phyloP scores from a whole-genome alignment of 2,113 vertebrate genomes.

The Oryzias woworae region DNA sequence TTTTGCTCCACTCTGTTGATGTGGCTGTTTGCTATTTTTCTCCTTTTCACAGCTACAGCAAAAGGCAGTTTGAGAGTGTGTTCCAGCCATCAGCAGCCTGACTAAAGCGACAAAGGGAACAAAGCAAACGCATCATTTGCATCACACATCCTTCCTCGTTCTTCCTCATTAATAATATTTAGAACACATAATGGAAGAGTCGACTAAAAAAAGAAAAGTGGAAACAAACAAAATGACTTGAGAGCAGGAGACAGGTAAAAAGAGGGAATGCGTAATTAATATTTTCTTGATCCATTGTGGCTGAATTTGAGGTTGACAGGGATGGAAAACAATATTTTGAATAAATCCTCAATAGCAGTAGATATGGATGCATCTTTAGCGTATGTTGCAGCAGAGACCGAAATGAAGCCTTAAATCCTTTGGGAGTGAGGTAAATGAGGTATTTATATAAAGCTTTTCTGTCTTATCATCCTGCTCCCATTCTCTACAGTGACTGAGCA shows the following conservation, averaged over 20 bases:
- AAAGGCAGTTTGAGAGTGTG: slow-evolving; percentile 22
- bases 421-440: slow-evolving; percentile 42
- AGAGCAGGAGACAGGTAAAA: slow-evolving; percentile 40
- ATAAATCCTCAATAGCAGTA: slow-evolving; percentile 27
- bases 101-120: slow-evolving; percentile 54
- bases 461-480: slow-evolving; percentile 24
- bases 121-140: slow-evolving; percentile 62
- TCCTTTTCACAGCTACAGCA: slow-evolving; percentile 29
- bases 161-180: slow-evolving; percentile 46
- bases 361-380: slow-evolving; percentile 39
- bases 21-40: slow-evolving; percentile 33
- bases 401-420: slow-evolving; percentile 25
- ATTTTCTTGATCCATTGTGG: slow-evolving; percentile 9
- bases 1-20: slow-evolving; percentile 35
- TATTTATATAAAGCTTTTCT: slow-evolving; percentile 47
- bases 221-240: slow-evolving; percentile 32
- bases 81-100: slow-evolving; percentile 40
- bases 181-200: slow-evolving; percentile 16
- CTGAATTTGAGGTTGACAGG: slow-evolving; percentile 26
- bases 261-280: slow-evolving; percentile 48
- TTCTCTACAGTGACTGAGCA: slow-evolving; percentile 26
- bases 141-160: slow-evolving; percentile 16
- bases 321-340: slow-evolving; percentile 14
- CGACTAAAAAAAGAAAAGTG: slow-evolving; percentile 17
- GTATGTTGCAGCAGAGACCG: slow-evolving; percentile 29